Evolutionary conservation across 2,113 vertebrate species (phyloP).

Genomic region (Silurus meridionalis): DNA sequence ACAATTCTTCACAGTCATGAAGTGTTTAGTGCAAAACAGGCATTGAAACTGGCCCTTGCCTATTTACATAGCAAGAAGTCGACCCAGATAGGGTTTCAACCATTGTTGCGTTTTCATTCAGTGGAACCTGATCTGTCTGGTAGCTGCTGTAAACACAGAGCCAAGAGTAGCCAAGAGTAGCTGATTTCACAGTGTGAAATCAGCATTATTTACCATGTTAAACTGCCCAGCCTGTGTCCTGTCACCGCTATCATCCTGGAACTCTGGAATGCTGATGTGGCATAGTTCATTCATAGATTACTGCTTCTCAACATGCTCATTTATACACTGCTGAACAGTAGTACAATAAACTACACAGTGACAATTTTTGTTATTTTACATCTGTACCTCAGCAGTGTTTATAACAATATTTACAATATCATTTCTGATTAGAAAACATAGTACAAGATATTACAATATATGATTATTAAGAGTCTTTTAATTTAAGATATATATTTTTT

Average conservation of each 20-base stretch:
- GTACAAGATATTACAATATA: not conserved
- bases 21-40: slow-evolving; percentile 37
- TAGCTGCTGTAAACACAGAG: slow-evolving; percentile 15
- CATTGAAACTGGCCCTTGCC: slow-evolving; percentile 31
- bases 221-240: not conserved
- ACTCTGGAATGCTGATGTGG: slow-evolving; percentile 26
- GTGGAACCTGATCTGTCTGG: slow-evolving; percentile 41
- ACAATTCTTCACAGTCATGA: not conserved
- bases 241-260: not conserved
- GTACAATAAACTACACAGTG: slow-evolving; percentile 22
- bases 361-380: not conserved
- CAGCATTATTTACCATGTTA: slow-evolving; percentile 34
- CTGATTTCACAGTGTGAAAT: slow-evolving; percentile 39
- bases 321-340: slow-evolving; percentile 14
- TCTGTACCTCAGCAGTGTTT: not conserved
- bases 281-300: not conserved
- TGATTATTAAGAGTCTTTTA: not conserved
- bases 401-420: not conserved
- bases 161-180: not conserved
- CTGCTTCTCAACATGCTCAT: not conserved
- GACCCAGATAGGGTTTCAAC: slow-evolving; percentile 42
- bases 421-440: not conserved
- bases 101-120: slow-evolving; percentile 34
- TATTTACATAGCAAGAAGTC: slow-evolving; percentile 39
- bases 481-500: too few species aligned